Evolutionary conservation across 2,888 invertebrate species (phyloP).

Genomic region (Synanthedon tipuliformis): DNA sequence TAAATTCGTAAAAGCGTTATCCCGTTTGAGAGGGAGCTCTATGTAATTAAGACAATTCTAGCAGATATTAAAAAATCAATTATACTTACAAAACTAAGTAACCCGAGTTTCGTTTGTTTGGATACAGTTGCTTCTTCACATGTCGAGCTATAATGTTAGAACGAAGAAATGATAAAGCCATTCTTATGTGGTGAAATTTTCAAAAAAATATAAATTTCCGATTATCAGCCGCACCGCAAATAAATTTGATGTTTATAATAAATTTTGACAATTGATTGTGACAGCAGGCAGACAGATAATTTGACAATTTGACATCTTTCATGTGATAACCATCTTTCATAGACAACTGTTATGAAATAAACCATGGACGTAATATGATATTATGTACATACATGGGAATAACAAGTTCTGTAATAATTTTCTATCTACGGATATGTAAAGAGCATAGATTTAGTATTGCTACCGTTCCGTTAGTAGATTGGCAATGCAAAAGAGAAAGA

Average conservation of each 20-base stretch:
- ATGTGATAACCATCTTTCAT: too few relatives aligned
- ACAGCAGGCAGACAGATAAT: background rate
- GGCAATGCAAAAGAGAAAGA: too few relatives aligned
- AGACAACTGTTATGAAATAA: too few relatives aligned
- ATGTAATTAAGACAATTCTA: background rate
- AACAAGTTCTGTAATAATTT: too few relatives aligned
- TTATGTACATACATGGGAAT: too few relatives aligned
- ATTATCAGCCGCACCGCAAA: background rate
- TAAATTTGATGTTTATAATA: background rate
- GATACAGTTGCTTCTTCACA: slow-evolving; percentile 49
- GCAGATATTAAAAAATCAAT: background rate
- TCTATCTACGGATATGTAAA: too few relatives aligned
- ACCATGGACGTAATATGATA: too few relatives aligned
- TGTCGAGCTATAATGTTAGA: slow-evolving; percentile 43
- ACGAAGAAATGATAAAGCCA: slow-evolving; percentile 59
- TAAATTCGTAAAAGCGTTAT: too few relatives aligned
- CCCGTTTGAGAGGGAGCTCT: too few relatives aligned
- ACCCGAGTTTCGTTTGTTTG: slow-evolving; percentile 72
- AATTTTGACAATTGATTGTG: background rate
- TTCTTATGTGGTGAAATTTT: slow-evolving; percentile 11
- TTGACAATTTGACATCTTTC: too few relatives aligned
- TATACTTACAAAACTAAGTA: slow-evolving; percentile 78
- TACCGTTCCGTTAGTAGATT: too few relatives aligned
- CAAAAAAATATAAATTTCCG: background rate
- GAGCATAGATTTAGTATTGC: too few relatives aligned